Evolutionary conservation across 2,888 invertebrate genomes (phyloP), one percentile per base, ranked within the genome.

Genomic region (Syritta pipiens): DNA sequence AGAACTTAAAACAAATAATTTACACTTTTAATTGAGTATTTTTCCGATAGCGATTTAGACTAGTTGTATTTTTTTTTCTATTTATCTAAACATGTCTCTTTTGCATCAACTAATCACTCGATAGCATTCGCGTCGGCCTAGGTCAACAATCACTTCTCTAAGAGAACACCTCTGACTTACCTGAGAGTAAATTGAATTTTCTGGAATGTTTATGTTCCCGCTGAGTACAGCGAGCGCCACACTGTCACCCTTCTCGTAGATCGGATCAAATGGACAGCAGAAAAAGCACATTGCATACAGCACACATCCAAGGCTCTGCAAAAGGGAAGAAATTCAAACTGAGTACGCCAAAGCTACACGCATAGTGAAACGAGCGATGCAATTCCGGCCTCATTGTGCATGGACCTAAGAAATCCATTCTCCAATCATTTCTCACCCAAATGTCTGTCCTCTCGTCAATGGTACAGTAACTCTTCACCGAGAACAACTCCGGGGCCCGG

Each of bases 361-460:
- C n/a, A n/a, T n/a, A n/a, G n/a, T n/a, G n/a, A n/a, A n/a, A n/a
- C n/a, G n/a, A n/a, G n/a, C n/a, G n/a, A n/a, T n/a, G n/a, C n/a
- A n/a, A n/a, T n/a, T n/a, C n/a, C n/a, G n/a, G n/a, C n/a, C n/a
- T n/a, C n/a, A n/a, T n/a, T n/a, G n/a, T n/a, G n/a, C n/a, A n/a
- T n/a, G n/a, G n/a, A n/a, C n/a, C n/a, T n/a, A n/a, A n/a, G n/a
- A n/a, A n/a, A n/a, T n/a, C n/a, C n/a, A n/a, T 3, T n/a, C 1
- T 22, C 1, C 14, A 17, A 1, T 9, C 2, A 94, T 14, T 0
- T 26, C 71, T 76, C 49, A 88, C 88, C 96, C 96, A 97, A 85
- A 96, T 93, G 89, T 97, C 96, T 28, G 95, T 94, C 82, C 95
- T 89, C 87, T 96, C 95, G 86, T 96, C 95, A 62, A 97, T 92